phyloP scores from a whole-genome alignment of 2,888 invertebrate genomes.

The Mythimna impura region DNA sequence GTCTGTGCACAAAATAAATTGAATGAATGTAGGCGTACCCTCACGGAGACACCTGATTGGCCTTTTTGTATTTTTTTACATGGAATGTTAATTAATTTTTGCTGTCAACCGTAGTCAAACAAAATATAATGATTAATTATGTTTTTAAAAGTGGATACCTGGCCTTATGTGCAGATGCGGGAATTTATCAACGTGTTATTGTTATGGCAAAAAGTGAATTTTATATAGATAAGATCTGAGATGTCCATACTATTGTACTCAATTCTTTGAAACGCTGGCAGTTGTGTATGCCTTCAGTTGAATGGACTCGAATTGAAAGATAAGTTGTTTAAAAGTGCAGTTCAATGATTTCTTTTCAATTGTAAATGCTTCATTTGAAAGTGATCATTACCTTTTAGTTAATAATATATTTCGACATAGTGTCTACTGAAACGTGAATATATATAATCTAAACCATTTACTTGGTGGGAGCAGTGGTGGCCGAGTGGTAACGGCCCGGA shows the following conservation, averaged over 20 bases:
- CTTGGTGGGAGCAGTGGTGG: no score
- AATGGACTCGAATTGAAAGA: conserved; percentile 34
- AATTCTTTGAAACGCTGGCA: conserved; percentile 28
- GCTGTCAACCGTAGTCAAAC: conserved; percentile 87
- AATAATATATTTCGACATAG: not conserved
- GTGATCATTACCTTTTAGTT: not conserved
- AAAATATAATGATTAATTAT: conserved; percentile 87
- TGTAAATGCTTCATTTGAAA: not conserved
- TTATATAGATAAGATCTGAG: conserved; percentile 49
- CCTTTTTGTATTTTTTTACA: conserved; percentile 83
- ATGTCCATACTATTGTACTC: conserved; percentile 38
- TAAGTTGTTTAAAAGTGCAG: conserved; percentile 26
- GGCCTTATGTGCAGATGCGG: conserved; percentile 65
- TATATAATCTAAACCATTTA: no score
- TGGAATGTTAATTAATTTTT: conserved; percentile 90
- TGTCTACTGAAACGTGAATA: no score
- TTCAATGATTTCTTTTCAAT: conserved; percentile 13
- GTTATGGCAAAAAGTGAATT: conserved; percentile 53
- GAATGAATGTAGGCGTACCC: conserved; percentile 86
- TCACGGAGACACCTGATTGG: conserved; percentile 84
- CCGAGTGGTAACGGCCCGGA: no score
- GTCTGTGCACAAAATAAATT: conserved; percentile 83
- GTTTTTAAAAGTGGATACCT: conserved; percentile 73
- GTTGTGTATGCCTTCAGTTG: conserved; percentile 25
- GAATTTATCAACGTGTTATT: conserved; percentile 50